Conservation (phyloP, 2,888 invertebrate species). For the Eumacrocentrus americanus region DNA sequence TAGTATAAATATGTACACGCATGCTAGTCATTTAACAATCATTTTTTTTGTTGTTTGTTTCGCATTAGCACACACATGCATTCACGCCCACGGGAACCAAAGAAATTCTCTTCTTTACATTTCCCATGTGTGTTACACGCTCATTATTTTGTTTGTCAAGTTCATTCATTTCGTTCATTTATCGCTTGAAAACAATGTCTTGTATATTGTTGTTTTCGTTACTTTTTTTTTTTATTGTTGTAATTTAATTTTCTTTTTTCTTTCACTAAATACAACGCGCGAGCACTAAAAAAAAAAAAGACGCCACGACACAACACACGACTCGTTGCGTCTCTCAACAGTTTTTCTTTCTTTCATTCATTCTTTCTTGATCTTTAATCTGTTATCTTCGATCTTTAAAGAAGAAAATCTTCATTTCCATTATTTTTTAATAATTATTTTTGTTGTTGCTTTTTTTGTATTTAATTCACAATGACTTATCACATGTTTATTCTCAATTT, state of each 20-base stretch:
- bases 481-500: conserved; percentile 56
- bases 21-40: conserved; percentile 56
- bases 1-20: conserved; percentile 60
- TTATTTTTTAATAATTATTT: conserved; percentile 10
- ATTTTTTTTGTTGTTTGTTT: conserved; percentile 28
- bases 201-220: conserved; percentile 13
- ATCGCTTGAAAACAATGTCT: conserved; percentile 27
- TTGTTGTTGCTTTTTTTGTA: conserved; percentile 9
- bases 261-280: conserved; percentile 16
- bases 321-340: conserved; percentile 8
- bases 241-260: not conserved
- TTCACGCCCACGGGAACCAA: conserved; percentile 31
- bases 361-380: not conserved
- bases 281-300: conserved; percentile 13
- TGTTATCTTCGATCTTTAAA: not conserved
- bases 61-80: conserved; percentile 30
- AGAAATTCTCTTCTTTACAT: conserved; percentile 38
- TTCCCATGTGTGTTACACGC: conserved; percentile 46
- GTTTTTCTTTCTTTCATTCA: conserved; percentile 3
- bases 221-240: not conserved
- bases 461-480: conserved; percentile 58
- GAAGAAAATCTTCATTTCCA: conserved; percentile 10
- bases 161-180: conserved; percentile 25
- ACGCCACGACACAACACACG: not conserved
- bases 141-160: conserved; percentile 39